A percentile compares a stretch with the other conserved stretches of the same genome.
phyloP scores from a whole-genome alignment of 2,888 invertebrate species.

The Mellilla xanthometata region DNA sequence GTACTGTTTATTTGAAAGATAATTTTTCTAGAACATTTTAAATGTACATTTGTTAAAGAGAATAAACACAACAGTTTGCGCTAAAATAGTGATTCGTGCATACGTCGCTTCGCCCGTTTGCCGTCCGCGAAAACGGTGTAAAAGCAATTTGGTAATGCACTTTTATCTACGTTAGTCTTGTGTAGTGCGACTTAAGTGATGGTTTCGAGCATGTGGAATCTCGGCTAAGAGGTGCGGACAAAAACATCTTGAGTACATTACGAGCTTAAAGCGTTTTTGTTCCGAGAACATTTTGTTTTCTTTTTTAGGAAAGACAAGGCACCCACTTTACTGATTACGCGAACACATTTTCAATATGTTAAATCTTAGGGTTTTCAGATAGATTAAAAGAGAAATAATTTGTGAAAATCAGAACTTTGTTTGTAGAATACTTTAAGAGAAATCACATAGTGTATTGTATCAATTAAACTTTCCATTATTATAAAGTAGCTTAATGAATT shows the following conservation, averaged over 20 bases:
- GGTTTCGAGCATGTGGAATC: constrained; percentile 33
- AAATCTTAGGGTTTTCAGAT: too few relatives aligned
- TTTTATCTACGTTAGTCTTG: constrained; percentile 48
- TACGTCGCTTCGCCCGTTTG: constrained; percentile 48
- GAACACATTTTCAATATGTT: too few relatives aligned
- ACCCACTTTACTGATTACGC: constrained; percentile 9
- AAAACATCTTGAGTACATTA: constrained; percentile 31
- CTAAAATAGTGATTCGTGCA: constrained; percentile 20
- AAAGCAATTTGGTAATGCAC: constrained; percentile 71
- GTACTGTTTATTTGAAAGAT: too few relatives aligned
- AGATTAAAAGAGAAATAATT: too few relatives aligned
- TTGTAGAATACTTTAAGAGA: too few relatives aligned
- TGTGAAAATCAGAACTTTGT: too few relatives aligned
- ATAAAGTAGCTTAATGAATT: constrained; percentile 16
- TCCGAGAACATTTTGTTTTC: constrained; percentile 19
- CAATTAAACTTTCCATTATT: constrained; percentile 4
- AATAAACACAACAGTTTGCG: constrained; percentile 8
- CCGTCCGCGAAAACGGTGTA: constrained; percentile 49
- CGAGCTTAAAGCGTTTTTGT: constrained; percentile 27
- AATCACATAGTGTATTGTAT: not conserved
- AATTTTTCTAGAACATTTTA: not conserved
- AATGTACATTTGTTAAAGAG: not conserved
- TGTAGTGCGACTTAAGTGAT: constrained; percentile 31
- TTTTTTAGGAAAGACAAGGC: constrained; percentile 5
- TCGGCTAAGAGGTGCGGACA: constrained; percentile 33